phyloP scores from a whole-genome alignment of 2,113 vertebrate species.

The Gobius niger region DNA sequence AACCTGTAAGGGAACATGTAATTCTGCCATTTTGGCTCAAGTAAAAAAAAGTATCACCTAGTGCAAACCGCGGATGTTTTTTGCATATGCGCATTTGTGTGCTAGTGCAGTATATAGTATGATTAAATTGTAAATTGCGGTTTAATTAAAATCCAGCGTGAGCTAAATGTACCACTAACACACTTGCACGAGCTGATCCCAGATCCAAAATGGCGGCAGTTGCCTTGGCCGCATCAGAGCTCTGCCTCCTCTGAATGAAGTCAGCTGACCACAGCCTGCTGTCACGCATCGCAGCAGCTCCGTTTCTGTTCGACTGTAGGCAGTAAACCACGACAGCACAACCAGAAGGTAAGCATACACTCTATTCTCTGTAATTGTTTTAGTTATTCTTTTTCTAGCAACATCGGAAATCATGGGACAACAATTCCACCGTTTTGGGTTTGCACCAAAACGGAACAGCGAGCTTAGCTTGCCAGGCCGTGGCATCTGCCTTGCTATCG shows the following conservation, averaged over 20 bases:
- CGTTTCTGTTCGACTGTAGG: constrained; percentile 52
- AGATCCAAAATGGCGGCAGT: constrained; percentile 69
- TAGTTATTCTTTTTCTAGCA: no score
- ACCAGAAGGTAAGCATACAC: constrained; percentile 56
- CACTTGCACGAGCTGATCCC: constrained; percentile 29
- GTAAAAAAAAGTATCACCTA: constrained; percentile 24
- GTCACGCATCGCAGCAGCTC: constrained; percentile 63
- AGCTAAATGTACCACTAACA: not conserved
- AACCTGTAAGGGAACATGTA: not conserved
- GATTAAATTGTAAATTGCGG: not conserved
- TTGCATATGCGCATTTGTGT: not conserved
- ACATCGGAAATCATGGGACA: not conserved
- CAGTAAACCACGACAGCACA: constrained; percentile 31
- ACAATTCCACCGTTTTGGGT: not conserved
- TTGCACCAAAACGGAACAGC: constrained; percentile 27
- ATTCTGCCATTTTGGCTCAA: constrained; percentile 63
- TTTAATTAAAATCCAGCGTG: not conserved
- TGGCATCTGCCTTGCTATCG: constrained; percentile 28
- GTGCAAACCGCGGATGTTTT: constrained; percentile 6
- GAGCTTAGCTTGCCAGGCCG: constrained; percentile 54
- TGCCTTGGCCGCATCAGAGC: constrained; percentile 44
- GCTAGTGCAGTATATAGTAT: not conserved
- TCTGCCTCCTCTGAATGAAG: constrained; percentile 67
- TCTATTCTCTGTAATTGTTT: not conserved
- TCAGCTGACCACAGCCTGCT: constrained; percentile 77